Base-by-base conservation (phyloP, 2,888 invertebrate species). In the Strigamia transsilvanica region DNA sequence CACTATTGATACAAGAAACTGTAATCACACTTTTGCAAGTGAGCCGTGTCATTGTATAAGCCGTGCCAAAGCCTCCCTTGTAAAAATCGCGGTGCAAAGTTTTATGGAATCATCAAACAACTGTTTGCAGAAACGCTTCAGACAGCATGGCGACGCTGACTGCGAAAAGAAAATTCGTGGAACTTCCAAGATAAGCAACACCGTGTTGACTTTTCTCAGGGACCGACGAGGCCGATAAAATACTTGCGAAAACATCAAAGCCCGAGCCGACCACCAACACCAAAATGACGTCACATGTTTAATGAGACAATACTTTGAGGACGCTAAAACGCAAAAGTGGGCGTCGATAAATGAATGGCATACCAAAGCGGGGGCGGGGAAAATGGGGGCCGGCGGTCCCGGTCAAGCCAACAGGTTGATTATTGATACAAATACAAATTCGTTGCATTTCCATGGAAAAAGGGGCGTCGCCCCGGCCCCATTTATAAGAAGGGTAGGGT, bases 151-250 rank as follows among this genome's bases (percentile, higher is more conserved):
- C 61, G 61, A 66, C 61, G 61, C 21, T 51, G 51, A 23, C 6
- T 21, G 21, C 6, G 21, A 23, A 66, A 66, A 6, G 21, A 18
- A 66, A 66, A 66, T 66, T 66, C 61, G 23, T 23, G 61, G 61
- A 66, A 66, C 61, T n/a, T 66, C 5, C 61, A 66, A 66, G 61
- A 66, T 66, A 66, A 66, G 61, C 61, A 66, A 66, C 61, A 23
- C 61, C 21, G 6, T 66, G 61, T 66, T 66, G 61, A 66, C 61
- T 66, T 66, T 66, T 66, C 61, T 66, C 61, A 66, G 61, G 61
- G n/a, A 66, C 61, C 61, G 61, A 66, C 51, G n/a, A 46, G 46
- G 18, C 21, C 61, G 61, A 66, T 66, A 66, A 66, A 66, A 66
- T 66, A 18, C 23, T 21, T 23, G 23, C 2, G 61, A n/a, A n/a